Evolutionary conservation across 2,888 invertebrate species (phyloP).

Genomic region (Mesorhabditis sp.): DNA sequence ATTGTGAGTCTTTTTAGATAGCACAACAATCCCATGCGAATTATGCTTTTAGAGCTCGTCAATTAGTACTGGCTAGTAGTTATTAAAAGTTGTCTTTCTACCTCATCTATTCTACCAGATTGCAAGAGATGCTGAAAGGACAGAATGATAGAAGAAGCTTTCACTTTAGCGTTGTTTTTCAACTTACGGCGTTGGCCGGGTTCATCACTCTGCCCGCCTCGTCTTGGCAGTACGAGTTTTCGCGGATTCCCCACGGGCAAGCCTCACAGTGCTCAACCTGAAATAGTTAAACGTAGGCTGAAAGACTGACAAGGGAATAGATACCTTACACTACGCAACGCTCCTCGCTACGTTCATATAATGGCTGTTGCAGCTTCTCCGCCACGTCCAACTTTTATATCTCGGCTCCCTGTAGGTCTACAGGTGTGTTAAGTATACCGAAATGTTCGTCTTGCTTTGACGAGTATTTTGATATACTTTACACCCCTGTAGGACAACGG

Average conservation of each 20-base stretch:
- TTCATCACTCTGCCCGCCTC: constrained; percentile 34
- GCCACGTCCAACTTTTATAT: not conserved
- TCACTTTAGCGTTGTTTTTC: not conserved
- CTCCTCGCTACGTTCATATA: too few species aligned
- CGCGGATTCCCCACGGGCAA: constrained; percentile 53
- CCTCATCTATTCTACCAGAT: not conserved
- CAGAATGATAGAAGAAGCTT: not conserved
- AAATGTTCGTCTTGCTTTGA: too few species aligned
- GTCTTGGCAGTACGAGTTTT: constrained; percentile 45
- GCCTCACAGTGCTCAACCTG: constrained; percentile 48
- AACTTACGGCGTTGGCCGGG: constrained; percentile 31
- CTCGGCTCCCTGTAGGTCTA: not conserved
- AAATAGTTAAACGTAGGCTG: not conserved
- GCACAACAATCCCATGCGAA: not conserved
- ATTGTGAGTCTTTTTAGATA: constrained; percentile 1
- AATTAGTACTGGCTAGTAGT: too few species aligned
- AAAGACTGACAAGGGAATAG: too few species aligned
- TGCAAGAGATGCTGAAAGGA: constrained; percentile 6
- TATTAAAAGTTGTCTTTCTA: too few species aligned
- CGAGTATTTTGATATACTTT: too few species aligned
- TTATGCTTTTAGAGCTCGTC: too few species aligned
- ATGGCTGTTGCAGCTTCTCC: not conserved
- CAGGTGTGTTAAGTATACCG: too few species aligned
- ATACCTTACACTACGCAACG: too few species aligned
- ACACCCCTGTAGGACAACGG: too few species aligned